Percentiles rank a stretch among this genome's conserved stretches.
Evolutionary conservation across 2,797 vertebrate genomes (phyloP).

Genomic region (Enteromius thamalakanensis): DNA sequence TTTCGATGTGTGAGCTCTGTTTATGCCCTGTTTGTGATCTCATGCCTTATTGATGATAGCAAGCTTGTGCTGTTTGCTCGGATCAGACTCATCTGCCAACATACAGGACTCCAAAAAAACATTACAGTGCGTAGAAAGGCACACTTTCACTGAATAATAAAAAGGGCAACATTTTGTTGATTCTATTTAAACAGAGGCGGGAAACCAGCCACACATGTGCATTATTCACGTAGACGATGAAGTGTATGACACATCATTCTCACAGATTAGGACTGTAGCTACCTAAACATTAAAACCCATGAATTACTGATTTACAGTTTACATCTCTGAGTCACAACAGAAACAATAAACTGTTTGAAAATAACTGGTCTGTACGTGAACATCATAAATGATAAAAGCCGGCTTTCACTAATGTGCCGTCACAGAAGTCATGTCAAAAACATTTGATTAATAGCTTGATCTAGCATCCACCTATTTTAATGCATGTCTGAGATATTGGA

Average conservation of each 20-base stretch:
- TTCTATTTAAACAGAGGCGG: slow-evolving; percentile 61
- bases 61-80: slow-evolving; percentile 72
- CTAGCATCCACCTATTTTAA: neutral
- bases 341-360: slow-evolving; percentile 22
- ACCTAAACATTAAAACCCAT: slow-evolving; percentile 48
- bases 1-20: slow-evolving; percentile 37
- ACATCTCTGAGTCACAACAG: slow-evolving; percentile 11
- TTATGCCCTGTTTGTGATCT: slow-evolving; percentile 66
- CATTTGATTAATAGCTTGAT: neutral
- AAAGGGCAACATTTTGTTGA: slow-evolving; percentile 61
- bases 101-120: slow-evolving; percentile 68
- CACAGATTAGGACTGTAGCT: slow-evolving; percentile 51
- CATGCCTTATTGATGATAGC: slow-evolving; percentile 76
- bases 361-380: neutral
- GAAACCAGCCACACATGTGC: slow-evolving; percentile 57
- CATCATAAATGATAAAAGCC: neutral
- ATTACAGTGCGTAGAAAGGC: slow-evolving; percentile 54
- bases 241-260: slow-evolving; percentile 50
- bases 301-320: slow-evolving; percentile 56
- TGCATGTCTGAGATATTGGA: no score
- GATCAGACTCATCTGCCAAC: slow-evolving; percentile 71
- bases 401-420: neutral
- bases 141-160: slow-evolving; percentile 67
- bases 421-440: neutral
- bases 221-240: slow-evolving; percentile 62